Percentiles rank a stretch among this genome's conserved stretches.
These are phyloP conservation scores for Zaprionus kolodkinae DNA, from an alignment of 1,140 invertebrate species.

Conservation along the genomic window DNA sequence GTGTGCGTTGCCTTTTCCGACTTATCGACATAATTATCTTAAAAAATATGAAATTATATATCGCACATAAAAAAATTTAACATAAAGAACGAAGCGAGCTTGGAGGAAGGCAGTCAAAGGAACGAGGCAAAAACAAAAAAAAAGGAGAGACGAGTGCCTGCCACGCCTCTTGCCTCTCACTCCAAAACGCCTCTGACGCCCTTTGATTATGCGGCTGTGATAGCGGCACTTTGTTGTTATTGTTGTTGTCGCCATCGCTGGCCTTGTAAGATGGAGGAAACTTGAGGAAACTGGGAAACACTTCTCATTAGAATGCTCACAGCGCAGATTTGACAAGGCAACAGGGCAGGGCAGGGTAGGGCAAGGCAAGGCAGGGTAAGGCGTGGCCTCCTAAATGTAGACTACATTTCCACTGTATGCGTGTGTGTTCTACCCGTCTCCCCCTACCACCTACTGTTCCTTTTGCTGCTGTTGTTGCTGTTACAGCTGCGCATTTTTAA, in stretches of 20 bases:
- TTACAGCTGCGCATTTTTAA: constrained; percentile 79
- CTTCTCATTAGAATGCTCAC: constrained; percentile 79
- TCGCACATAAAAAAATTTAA: constrained; percentile 59
- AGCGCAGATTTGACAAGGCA: constrained; percentile 73
- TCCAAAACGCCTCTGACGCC: constrained; percentile 20
- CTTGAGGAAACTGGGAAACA: constrained; percentile 54
- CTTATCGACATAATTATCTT: constrained; percentile 81
- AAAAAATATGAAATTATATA: constrained; percentile 81
- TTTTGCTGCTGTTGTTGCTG: constrained; percentile 26
- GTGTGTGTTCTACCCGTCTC: constrained; percentile 3
- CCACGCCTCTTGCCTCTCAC: constrained; percentile 32
- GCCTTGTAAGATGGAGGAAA: constrained; percentile 52
- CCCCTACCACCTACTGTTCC: constrained; percentile 35
- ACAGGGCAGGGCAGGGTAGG: constrained; percentile 49
- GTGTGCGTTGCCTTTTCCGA: constrained; percentile 69
- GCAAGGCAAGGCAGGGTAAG: constrained; percentile 35
- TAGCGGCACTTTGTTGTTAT: constrained; percentile 57
- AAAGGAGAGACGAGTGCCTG: constrained; percentile 32
- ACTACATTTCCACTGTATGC: constrained; percentile 31
- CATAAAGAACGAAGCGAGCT: constrained; percentile 40
- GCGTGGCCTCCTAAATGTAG: constrained; percentile 63
- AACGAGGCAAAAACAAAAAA: not conserved
- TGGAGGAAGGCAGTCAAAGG: constrained; percentile 50
- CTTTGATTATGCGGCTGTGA: constrained; percentile 76
- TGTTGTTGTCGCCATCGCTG: constrained; percentile 25